These are phyloP conservation scores for Macquaria ambigua DNA, from an alignment of 2,113 vertebrate species.

Conservation along the genomic window DNA sequence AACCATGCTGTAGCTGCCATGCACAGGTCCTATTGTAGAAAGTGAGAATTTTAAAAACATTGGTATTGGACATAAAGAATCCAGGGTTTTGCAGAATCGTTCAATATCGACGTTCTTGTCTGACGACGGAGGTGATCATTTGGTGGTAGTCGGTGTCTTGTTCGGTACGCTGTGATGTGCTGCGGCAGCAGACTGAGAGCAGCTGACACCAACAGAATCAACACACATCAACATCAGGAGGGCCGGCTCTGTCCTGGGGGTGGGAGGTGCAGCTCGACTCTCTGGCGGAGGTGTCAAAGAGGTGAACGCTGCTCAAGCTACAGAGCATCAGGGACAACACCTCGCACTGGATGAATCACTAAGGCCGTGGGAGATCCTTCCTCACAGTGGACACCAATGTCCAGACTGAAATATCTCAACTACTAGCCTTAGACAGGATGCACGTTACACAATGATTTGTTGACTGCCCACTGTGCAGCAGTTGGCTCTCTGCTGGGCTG, in stretches of 20 bases:
- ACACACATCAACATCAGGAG: constrained; percentile 2
- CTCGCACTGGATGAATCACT: background rate
- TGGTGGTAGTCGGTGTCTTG: constrained; percentile 6
- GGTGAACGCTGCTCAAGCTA: background rate
- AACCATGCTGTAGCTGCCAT: too few species aligned
- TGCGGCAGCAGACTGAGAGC: constrained; percentile 38
- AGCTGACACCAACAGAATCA: constrained; percentile 36
- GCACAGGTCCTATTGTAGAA: background rate
- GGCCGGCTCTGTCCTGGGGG: background rate
- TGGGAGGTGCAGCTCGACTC: background rate
- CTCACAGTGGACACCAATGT: background rate
- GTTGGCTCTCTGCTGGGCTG: too few species aligned
- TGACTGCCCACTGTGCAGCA: too few species aligned
- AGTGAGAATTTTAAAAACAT: background rate
- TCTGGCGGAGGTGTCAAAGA: constrained; percentile 1
- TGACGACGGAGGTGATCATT: background rate
- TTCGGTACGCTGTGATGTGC: background rate
- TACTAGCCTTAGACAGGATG: too few species aligned
- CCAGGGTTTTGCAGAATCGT: background rate
- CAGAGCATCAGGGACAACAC: background rate
- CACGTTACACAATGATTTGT: too few species aligned
- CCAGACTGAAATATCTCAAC: background rate
- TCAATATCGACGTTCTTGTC: background rate
- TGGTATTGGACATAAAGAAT: background rate
- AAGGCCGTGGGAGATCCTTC: background rate